Evolutionary conservation across 2,797 vertebrate genomes (phyloP), one percentile per base, ranked within the genome.

Genomic region (Alexandromys oeconomus): DNA sequence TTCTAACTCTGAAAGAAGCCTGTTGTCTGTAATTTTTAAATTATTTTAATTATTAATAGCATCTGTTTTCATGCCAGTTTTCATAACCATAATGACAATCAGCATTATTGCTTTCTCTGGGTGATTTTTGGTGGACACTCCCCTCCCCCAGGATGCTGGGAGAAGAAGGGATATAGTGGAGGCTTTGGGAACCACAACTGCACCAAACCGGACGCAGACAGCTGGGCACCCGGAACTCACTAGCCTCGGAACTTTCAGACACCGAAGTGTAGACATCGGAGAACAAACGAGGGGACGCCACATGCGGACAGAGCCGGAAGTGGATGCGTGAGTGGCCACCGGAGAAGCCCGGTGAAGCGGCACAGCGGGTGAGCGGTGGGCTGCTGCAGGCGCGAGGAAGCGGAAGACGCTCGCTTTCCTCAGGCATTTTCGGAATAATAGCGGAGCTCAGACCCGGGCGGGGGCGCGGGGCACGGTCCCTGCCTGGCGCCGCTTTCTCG

Each of bases 271-370:
- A 57, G 34, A 25, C 46, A 78, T 82, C 92, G 95, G 92, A 73
- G 43, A 54, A 73, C 67, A 63, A 46, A 46, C 13, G 19, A 12
- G 3, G 34, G 69, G 54, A 94, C 92, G 11, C 81, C n/a, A 54
- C 76, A 43, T 3, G 80, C 78, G 10, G 78, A 77, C 37, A 94
- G 91, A 92, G 81, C 96, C 96, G 97, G 97, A 97, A 98, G 96
- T 92, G 59, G 31, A 4, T 85, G 25, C 34, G 40, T 51, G 11
- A 17, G 40, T 21, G 48, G 79, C 87, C 5, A 65, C 54, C 29
- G 0, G 3, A 78, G 84, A 84, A 81, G 31, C 15, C 1, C 29
- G 69, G 59, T 1, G 57, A 17, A 0, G 29, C 21, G 54, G 40
- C 40, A 51, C 92, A 76, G 77, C 59, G 48, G 96, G 97, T 95